Conservation (phyloP, 1,140 invertebrate species). For the Antheraea pernyi region DNA sequence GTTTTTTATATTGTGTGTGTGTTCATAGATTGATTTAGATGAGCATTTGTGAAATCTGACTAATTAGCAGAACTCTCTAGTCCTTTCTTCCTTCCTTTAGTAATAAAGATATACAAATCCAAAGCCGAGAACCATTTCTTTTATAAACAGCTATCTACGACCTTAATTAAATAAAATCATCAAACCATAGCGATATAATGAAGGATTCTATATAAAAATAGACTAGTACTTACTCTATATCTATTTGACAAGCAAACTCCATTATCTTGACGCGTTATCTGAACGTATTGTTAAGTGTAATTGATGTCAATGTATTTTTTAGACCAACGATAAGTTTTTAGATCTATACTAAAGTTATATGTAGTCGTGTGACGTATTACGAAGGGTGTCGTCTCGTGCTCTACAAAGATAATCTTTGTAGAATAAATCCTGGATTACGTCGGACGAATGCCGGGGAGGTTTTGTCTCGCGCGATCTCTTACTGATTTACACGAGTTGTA, state of each 20-base stretch:
- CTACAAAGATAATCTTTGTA: not conserved
- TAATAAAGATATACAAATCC: too few relatives aligned
- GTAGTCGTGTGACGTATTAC: not conserved
- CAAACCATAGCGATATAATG: too few relatives aligned
- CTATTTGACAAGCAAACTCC: not conserved
- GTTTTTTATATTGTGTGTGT: too few relatives aligned
- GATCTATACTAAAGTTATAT: not conserved
- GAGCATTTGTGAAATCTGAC: too few relatives aligned
- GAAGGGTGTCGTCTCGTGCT: not conserved
- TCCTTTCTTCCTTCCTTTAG: too few relatives aligned
- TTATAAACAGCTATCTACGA: too few relatives aligned
- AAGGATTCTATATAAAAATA: not conserved
- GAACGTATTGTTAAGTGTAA: not conserved
- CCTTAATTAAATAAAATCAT: too few relatives aligned
- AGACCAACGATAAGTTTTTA: too few relatives aligned
- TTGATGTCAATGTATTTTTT: not conserved
- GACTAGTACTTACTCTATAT: not conserved
- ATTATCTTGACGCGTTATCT: not conserved
- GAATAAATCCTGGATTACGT: not conserved
- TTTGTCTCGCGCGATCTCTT: constrained; percentile 1
- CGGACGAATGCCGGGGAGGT: not conserved
- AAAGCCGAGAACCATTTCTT: too few relatives aligned
- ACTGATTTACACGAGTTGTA: not conserved
- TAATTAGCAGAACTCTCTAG: too few relatives aligned
- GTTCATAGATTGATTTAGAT: too few relatives aligned